Conservation (phyloP, 2,113 vertebrate species). For the Microcebus ravelobensis region DNA sequence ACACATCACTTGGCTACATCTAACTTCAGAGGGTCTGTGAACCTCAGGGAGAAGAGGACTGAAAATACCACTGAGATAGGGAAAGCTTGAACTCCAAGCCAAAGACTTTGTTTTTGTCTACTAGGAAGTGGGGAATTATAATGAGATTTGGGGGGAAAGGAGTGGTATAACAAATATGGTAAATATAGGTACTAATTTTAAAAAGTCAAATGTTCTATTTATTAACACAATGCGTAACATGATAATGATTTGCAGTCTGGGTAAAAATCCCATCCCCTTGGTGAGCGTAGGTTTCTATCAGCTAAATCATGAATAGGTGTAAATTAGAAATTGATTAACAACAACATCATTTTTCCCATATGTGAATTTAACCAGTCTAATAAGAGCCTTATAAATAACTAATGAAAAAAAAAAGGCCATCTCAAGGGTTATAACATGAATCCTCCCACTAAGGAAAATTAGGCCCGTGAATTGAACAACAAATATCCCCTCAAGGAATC, state of each 20-base stretch:
- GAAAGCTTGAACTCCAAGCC: not conserved
- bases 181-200: not conserved
- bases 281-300: not conserved
- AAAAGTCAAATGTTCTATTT: not conserved
- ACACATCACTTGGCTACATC: not conserved
- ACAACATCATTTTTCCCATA: not conserved
- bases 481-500: not conserved
- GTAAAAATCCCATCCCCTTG: not conserved
- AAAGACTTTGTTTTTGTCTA: not conserved
- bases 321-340: constrained; percentile 53
- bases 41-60: too few relatives aligned
- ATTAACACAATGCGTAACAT: not conserved
- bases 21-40: not conserved
- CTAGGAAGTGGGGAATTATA: rapidly evolving
- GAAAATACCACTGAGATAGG: rapidly evolving
- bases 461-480: constrained; percentile 30
- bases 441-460: not conserved
- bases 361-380: constrained; percentile 37
- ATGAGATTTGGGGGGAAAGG: not conserved
- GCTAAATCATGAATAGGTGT: not conserved
- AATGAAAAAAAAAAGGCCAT: not conserved
- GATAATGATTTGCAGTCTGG: not conserved
- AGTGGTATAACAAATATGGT: not conserved
- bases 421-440: not conserved
- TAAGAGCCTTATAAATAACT: constrained; percentile 61